Evolutionary conservation across 2,113 vertebrate species (phyloP).

Genomic region (Myotis davidii): DNA sequence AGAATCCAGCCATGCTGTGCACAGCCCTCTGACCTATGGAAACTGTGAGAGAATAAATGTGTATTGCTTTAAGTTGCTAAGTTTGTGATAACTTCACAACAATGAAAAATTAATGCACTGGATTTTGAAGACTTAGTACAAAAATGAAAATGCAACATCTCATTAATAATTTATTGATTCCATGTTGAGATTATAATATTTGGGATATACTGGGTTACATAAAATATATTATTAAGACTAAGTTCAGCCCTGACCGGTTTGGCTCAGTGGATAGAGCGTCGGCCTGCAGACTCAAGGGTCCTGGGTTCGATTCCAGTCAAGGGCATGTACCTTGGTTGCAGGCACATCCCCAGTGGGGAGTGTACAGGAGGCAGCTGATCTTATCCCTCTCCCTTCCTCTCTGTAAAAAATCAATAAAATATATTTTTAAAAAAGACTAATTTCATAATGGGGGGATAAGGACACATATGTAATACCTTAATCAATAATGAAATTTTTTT

Average conservation of each 20-base stretch:
- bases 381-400: too few relatives aligned
- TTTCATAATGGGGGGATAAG: too few relatives aligned
- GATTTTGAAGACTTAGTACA: not conserved
- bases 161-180: not conserved
- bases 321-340: too few relatives aligned
- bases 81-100: not conserved
- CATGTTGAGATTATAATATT: constrained; percentile 14
- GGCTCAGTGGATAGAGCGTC: too few relatives aligned
- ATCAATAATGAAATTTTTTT: too few relatives aligned
- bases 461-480: too few relatives aligned
- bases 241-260: too few relatives aligned
- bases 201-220: not conserved
- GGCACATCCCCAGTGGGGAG: too few relatives aligned
- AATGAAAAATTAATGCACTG: not conserved
- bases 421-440: not conserved
- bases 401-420: too few relatives aligned
- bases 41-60: not conserved
- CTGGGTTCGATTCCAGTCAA: too few relatives aligned
- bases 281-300: too few relatives aligned
- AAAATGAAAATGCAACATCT: constrained; percentile 10
- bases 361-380: too few relatives aligned
- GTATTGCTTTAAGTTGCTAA: not conserved
- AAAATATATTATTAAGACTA: not conserved
- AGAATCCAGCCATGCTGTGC: not conserved
- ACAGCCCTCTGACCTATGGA: not conserved